Percentiles rank a stretch among this genome's conserved stretches.
Conservation (phyloP, 2,888 invertebrate species). For the Toxonevra muliebris region DNA sequence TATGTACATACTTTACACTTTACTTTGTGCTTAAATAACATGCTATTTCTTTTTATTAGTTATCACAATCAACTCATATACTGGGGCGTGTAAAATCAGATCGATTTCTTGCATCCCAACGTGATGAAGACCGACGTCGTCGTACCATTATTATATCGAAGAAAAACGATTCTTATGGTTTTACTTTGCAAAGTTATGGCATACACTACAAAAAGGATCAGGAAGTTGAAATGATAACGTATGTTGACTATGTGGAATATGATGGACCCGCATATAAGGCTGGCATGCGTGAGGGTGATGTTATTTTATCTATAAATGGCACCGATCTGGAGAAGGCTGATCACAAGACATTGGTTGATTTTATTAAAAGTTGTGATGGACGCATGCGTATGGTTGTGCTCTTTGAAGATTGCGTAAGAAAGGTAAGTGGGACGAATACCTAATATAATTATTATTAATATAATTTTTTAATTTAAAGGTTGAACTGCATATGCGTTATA, state of each 20-base stretch:
- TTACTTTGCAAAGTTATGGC: constrained; percentile 96
- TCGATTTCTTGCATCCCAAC: constrained; percentile 72
- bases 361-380: constrained; percentile 88
- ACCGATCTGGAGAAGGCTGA: constrained; percentile 94
- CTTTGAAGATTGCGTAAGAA: constrained; percentile 95
- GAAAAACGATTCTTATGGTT: constrained; percentile 90
- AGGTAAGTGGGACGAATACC: constrained; percentile 68
- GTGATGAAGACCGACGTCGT: constrained; percentile 85
- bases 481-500: constrained; percentile 91
- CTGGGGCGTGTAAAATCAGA: constrained; percentile 79
- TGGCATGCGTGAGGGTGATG: constrained; percentile 96
- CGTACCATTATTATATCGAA: constrained; percentile 93
- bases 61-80: constrained; percentile 68
- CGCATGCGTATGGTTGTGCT: constrained; percentile 96
- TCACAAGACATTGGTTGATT: constrained; percentile 90
- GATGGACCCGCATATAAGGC: constrained; percentile 92
- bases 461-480: constrained; percentile 59
- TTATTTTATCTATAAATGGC: constrained; percentile 96
- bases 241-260: constrained; percentile 94
- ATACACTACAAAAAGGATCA: constrained; percentile 94
- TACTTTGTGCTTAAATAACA: too few species aligned
- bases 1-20: too few species aligned
- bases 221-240: constrained; percentile 95
- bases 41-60: constrained; percentile 32
- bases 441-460: not conserved